These are phyloP conservation scores for Phylloscopus trochiloides DNA, from an alignment of 2,113 vertebrate genomes.

Conservation along the genomic window DNA sequence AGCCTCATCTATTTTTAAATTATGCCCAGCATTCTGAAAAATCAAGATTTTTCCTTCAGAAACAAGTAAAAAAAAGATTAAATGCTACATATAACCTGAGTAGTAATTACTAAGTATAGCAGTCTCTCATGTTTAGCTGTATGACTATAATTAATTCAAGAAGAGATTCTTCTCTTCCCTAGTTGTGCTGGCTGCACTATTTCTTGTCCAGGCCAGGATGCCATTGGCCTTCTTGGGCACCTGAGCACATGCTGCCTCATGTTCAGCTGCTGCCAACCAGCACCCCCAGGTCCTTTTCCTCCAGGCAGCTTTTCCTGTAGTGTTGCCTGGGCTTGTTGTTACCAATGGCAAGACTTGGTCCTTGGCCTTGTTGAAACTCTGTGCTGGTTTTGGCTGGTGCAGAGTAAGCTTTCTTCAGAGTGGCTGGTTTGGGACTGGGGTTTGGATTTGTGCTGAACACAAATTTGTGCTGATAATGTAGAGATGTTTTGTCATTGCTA, in stretches of 20 bases:
- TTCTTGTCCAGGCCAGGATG: not conserved
- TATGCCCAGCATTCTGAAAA: not conserved
- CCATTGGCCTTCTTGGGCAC: not conserved
- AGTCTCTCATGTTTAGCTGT: not conserved
- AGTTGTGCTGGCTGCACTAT: not conserved
- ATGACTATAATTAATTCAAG: not conserved
- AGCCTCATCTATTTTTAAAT: not conserved
- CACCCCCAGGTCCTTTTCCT: not conserved
- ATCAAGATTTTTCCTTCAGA: not conserved
- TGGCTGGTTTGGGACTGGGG: not conserved
- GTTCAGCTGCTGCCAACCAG: not conserved
- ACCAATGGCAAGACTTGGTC: not conserved
- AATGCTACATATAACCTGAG: not conserved
- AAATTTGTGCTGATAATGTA: not conserved
- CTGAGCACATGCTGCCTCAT: not conserved
- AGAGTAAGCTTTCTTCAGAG: not conserved
- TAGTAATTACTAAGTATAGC: not conserved
- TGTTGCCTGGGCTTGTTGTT: not conserved
- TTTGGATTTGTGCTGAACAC: not conserved
- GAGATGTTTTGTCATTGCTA: not conserved
- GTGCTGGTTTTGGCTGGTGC: not conserved
- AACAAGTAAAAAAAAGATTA: not conserved
- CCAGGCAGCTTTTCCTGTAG: not conserved
- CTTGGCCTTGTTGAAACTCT: not conserved
- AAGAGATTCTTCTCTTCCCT: not conserved